These are phyloP conservation scores for Dicaeum eximium DNA, from an alignment of 2,113 vertebrate species.

Conservation along the genomic window DNA sequence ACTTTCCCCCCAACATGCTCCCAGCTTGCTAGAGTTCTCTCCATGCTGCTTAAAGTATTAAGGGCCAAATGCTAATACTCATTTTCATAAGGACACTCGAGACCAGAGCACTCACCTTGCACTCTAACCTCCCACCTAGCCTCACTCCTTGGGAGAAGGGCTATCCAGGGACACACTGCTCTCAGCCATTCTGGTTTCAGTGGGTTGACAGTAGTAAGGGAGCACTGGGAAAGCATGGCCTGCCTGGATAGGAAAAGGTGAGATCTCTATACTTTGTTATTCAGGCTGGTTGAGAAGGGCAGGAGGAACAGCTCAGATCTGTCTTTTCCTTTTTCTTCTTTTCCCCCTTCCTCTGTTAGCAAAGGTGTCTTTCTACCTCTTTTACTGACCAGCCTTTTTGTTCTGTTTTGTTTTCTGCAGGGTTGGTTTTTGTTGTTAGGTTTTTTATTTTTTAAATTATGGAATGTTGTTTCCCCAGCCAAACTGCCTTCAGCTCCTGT, in stretches of 20 bases:
- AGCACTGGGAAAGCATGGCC: not conserved
- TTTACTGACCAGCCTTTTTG: not conserved
- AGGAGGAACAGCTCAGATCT: not conserved
- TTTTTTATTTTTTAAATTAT: not conserved
- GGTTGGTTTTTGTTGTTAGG: not conserved
- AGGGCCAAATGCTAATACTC: not conserved
- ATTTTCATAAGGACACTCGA: not conserved
- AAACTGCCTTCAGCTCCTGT: slow-evolving; percentile 33
- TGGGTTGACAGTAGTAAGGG: not conserved
- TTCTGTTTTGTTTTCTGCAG: not conserved
- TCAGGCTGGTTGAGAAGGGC: not conserved
- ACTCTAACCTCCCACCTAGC: not conserved
- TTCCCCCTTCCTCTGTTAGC: not conserved
- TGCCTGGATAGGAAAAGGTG: not conserved
- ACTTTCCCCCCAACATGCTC: not conserved
- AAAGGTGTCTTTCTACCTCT: not conserved
- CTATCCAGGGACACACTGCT: not conserved
- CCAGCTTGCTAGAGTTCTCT: not conserved
- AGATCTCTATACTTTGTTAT: not conserved
- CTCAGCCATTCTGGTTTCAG: not conserved
- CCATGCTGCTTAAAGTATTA: not conserved
- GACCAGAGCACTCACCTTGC: not conserved
- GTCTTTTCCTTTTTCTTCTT: not conserved
- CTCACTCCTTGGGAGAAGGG: fast-evolving
- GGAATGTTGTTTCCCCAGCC: slow-evolving; percentile 6